A percentile compares a stretch with the other conserved stretches of the same genome.
phyloP scores from a whole-genome alignment of 2,888 invertebrate species.

The Stenchaetothrips biformis region DNA sequence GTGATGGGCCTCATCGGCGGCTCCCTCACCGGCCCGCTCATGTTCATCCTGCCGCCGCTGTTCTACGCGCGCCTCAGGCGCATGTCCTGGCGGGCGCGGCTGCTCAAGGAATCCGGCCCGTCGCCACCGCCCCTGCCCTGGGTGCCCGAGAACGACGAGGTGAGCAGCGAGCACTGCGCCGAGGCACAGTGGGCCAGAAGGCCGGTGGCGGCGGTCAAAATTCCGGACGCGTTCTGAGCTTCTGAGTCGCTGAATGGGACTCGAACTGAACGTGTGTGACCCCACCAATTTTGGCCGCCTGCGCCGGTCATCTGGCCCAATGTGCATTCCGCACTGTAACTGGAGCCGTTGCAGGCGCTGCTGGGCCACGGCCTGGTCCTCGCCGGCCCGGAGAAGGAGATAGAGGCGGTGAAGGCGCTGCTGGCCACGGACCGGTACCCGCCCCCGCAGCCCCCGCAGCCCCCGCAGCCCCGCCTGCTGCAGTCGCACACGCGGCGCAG shows the following conservation, averaged over 20 bases:
- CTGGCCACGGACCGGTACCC: conserved; percentile 25
- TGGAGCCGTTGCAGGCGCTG: conserved; percentile 23
- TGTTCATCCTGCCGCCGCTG: conserved; percentile 78
- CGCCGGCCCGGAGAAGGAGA: conserved; percentile 3
- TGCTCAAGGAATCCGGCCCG: not conserved
- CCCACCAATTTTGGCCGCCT: too few relatives aligned
- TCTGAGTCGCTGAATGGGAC: too few relatives aligned
- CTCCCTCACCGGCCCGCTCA: conserved; percentile 73
- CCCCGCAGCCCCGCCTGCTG: not conserved
- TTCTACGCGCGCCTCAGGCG: conserved; percentile 67
- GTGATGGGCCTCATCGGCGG: conserved; percentile 84
- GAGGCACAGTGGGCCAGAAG: too few relatives aligned
- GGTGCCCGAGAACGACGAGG: conserved; percentile 31
- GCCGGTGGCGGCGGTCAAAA: too few relatives aligned
- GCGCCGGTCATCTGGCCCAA: too few relatives aligned
- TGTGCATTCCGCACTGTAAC: too few relatives aligned
- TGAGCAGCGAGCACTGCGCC: too few relatives aligned
- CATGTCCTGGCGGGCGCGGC: conserved; percentile 44
- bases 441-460: not conserved
- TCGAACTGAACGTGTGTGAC: too few relatives aligned
- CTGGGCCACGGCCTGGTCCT: conserved; percentile 36
- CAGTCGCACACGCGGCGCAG: not conserved
- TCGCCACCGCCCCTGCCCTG: not conserved
- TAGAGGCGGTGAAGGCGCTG: conserved; percentile 7
- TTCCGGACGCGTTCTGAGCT: too few relatives aligned